Conservation (phyloP, 2,113 vertebrate species). For the Chascanopsetta lugubris region DNA sequence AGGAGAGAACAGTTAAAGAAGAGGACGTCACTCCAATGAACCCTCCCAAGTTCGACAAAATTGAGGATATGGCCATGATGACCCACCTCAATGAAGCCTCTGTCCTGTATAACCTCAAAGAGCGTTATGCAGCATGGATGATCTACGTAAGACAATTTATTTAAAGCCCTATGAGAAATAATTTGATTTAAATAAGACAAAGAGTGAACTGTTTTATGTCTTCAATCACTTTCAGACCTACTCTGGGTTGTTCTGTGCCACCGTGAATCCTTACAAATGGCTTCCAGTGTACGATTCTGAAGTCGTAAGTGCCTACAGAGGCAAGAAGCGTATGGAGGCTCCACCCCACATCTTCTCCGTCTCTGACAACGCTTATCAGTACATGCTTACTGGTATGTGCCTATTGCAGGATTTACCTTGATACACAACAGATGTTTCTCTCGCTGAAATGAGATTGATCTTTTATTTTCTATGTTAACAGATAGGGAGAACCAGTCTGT, state of each 20-base stretch:
- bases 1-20: constrained; percentile 72
- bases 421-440: neutral
- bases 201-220: neutral
- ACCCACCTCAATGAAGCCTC: constrained; percentile 88
- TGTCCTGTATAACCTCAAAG: constrained; percentile 89
- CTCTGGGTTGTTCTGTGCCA: constrained; percentile 72
- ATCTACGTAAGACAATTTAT: constrained; percentile 83
- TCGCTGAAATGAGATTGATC: neutral
- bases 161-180: neutral
- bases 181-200: neutral
- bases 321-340: constrained; percentile 76
- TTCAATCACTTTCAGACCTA: constrained; percentile 59
- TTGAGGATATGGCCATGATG: constrained; percentile 93
- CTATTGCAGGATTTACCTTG: neutral
- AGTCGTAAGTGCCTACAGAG: constrained; percentile 68
- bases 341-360: constrained; percentile 75
- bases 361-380: constrained; percentile 73
- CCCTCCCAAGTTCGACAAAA: constrained; percentile 79
- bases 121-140: constrained; percentile 91
- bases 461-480: constrained; percentile 21
- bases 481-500: constrained; percentile 74
- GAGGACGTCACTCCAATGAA: constrained; percentile 68
- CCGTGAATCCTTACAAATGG: constrained; percentile 75
- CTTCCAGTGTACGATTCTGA: constrained; percentile 70
- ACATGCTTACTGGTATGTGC: constrained; percentile 62